Evolutionary conservation across 2,797 vertebrate genomes (phyloP), one percentile per base, ranked within the genome.

Genomic region (Anisognathus igniventris): DNA sequence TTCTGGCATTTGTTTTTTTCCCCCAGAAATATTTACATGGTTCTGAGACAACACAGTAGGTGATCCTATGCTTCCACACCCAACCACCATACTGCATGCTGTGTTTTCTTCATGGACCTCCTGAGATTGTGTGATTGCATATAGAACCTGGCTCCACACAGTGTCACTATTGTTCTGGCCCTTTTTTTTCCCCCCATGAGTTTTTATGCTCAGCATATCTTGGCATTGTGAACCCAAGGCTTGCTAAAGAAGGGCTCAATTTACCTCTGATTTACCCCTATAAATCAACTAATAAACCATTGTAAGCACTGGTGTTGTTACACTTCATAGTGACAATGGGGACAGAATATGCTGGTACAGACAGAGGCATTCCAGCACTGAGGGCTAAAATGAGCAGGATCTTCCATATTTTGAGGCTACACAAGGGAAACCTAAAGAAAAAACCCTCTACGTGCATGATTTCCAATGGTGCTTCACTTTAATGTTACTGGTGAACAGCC

Each of bases 181-280:
- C 86, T 47, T 79, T 86, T 94, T 86, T 81, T 37, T 0, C 44
- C 65, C 72, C 1, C 6, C 89, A n/a, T 82, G 88, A 88, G 67
- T 76, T 95, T 95, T 96, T 93, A 91, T 92, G 92, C 86, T 91
- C 73, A 70, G 88, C 91, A 80, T 93, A 96, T 96, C 95, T 92
- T 95, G 77, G 83, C 92, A 92, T 89, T 95, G 89, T 95, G 92
- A 95, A 95, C 56, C 56, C 86, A 56, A 86, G 58, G 53, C 66
- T 90, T 76, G 94, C 87, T 94, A 95, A 95, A 95, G 94, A 92
- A 86, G 90, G 83, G 67, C 45, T 92, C 94, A 96, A 95, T 96
- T 96, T 96, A 95, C 96, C 95, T 92, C 94, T 94, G 95, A 96
- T 96, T 96, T 96, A 96, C 95, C 96, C 96, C 96, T 92, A 96